phyloP scores from a whole-genome alignment of 1,140 invertebrate species.

The Macrostomum lignano region DNA sequence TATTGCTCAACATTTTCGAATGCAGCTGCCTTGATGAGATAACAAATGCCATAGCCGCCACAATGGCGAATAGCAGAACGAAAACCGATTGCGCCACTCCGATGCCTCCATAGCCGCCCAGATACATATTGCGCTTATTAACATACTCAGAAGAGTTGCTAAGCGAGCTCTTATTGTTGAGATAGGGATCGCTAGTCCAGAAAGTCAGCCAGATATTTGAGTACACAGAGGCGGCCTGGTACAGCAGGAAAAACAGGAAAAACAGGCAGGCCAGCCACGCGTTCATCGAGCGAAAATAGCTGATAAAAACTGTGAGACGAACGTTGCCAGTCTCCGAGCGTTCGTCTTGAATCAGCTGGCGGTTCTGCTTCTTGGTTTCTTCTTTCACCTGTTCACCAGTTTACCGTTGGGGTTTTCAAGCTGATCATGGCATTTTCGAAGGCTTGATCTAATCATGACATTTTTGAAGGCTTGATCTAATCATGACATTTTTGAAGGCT shows the following conservation, averaged over 20 bases:
- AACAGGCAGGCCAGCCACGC: background rate
- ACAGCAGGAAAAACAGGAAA: background rate
- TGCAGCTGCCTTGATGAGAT: slow-evolving; percentile 20
- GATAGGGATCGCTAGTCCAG: slow-evolving; percentile 26
- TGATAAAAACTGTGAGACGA: no score
- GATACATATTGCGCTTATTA: background rate
- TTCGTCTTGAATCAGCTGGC: slow-evolving; percentile 5
- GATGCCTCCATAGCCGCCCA: background rate
- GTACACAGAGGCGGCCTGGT: background rate
- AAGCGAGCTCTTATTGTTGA: slow-evolving; percentile 10
- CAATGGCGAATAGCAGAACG: background rate
- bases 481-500: no score
- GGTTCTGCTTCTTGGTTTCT: slow-evolving; percentile 1
- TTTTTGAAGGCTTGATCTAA: no score
- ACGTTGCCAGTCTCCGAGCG: background rate
- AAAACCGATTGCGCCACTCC: background rate
- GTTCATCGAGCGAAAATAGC: background rate
- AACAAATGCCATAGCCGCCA: background rate
- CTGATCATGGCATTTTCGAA: no score
- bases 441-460: no score
- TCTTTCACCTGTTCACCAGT: background rate
- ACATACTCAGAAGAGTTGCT: slow-evolving; percentile 1
- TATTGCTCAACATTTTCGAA: slow-evolving; percentile 15
- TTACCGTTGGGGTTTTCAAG: no score
- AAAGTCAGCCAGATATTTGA: background rate